Evolutionary conservation across 37 sponge, comb jelly and placozoan genomes (phyloP), one percentile per base, ranked within the genome.

Genomic region (Mnemiopsis leidyi): DNA sequence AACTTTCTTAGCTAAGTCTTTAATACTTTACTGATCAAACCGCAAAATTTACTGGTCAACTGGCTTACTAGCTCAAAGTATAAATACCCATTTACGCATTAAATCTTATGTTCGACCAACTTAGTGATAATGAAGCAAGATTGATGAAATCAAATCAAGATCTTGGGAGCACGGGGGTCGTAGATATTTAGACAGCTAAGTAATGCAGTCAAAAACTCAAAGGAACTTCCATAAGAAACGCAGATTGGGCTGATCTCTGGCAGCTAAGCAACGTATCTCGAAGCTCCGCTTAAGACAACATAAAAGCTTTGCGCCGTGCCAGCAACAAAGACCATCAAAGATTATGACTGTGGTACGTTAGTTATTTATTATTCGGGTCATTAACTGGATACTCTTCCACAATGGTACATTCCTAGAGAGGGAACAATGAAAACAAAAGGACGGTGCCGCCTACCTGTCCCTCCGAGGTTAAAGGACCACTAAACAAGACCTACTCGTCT

Each of bases 311-410:
- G 61, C 61, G 61, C 61, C 61, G 61, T 48, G 61, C 9, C 61
- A 48, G 13, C 61, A 48, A 48, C 61, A 48, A 48, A 48, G 61
- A 48, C 61, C 61, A 48, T 48, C 61, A 48, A 48, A 48, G 61
- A 48, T 48, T 48, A 48, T 48, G 61, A 48, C 61, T 13, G 61
- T 48, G 61, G 61, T 48, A 48, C 61, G 61, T 48, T 48, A 48
- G 61, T 48, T 48, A 48, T 48, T 48, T 48, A 48, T 48, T 48
- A 48, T 48, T 13, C 61, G 61, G 13, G 61, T 48, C 13, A 71
- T 23, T 23, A 71, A 28, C 73, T 28, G 73, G 30, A 71, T 71
- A 71, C 73, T 71, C 73, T 28, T 29, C 73, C 73, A 71, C 73
- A 29, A 71, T 71, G 5, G 30, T 71, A 71, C 73, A 71, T 28